Evolutionary conservation across 2,113 vertebrate genomes (phyloP).

Genomic region (Galbula dea): DNA sequence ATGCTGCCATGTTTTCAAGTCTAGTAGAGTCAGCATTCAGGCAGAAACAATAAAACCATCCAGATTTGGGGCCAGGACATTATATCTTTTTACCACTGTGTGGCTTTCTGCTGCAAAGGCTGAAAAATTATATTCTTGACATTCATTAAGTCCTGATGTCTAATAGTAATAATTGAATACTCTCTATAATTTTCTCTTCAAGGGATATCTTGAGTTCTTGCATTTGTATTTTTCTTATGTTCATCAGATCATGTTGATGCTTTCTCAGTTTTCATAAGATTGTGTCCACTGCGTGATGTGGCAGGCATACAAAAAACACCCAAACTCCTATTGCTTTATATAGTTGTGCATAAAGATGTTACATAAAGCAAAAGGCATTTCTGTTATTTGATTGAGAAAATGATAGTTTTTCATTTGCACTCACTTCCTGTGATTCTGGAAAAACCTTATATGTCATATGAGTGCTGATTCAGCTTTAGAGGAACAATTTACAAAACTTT

Average conservation of each 20-base stretch:
- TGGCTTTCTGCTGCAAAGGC: background rate
- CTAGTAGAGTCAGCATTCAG: background rate
- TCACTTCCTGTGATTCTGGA: background rate
- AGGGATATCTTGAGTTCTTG: background rate
- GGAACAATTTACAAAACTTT: background rate
- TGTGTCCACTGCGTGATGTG: background rate
- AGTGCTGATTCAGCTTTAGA: background rate
- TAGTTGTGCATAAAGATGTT: background rate
- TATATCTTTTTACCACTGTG: background rate
- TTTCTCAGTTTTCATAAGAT: background rate
- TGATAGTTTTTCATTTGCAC: background rate
- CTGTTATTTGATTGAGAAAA: background rate
- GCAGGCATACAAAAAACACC: fast-evolving
- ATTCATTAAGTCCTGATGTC: background rate
- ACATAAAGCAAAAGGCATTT: background rate
- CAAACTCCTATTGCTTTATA: background rate
- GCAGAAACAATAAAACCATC: background rate
- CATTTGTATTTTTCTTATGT: background rate
- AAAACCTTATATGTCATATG: background rate
- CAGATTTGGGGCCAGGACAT: background rate
- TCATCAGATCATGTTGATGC: background rate
- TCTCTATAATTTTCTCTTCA: background rate
- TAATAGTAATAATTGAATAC: background rate
- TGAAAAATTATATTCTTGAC: background rate
- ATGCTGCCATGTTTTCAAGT: background rate